phyloP scores from a whole-genome alignment of 1,140 invertebrate species.

The Meteorus sp. region DNA sequence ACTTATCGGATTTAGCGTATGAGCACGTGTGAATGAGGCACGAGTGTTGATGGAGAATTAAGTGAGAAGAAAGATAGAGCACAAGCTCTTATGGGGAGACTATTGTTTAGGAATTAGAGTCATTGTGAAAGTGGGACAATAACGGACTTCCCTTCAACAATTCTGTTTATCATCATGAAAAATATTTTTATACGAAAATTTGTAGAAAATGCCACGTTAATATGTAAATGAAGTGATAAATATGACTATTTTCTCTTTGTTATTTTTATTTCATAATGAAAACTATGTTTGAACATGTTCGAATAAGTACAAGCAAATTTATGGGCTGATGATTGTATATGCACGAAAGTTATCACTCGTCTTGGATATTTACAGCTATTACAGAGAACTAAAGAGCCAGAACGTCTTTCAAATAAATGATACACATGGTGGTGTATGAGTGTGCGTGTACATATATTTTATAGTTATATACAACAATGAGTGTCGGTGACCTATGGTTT shows the following conservation, averaged over 20 bases:
- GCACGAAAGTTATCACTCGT: no score
- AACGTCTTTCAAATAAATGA: not conserved
- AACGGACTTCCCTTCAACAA: not conserved
- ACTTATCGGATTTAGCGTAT: not conserved
- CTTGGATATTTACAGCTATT: no score
- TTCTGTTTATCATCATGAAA: not conserved
- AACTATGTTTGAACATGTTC: no score
- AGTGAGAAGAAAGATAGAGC: constrained; percentile 14
- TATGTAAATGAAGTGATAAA: no score
- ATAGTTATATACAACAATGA: not conserved
- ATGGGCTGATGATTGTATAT: no score
- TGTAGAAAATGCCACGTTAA: no score
- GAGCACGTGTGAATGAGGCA: not conserved
- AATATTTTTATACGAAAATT: not conserved
- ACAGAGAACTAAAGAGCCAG: not conserved
- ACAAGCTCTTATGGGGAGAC: not conserved
- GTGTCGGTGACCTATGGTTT: constrained; percentile 2
- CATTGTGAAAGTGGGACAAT: not conserved
- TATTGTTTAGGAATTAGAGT: not conserved
- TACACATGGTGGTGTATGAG: no score
- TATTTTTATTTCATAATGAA: no score
- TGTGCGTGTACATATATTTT: no score
- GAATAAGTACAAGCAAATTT: no score
- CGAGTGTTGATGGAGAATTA: no score
- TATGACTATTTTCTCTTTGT: no score